Conservation (phyloP, 2,888 invertebrate species). For the Palloptera scutellata region DNA sequence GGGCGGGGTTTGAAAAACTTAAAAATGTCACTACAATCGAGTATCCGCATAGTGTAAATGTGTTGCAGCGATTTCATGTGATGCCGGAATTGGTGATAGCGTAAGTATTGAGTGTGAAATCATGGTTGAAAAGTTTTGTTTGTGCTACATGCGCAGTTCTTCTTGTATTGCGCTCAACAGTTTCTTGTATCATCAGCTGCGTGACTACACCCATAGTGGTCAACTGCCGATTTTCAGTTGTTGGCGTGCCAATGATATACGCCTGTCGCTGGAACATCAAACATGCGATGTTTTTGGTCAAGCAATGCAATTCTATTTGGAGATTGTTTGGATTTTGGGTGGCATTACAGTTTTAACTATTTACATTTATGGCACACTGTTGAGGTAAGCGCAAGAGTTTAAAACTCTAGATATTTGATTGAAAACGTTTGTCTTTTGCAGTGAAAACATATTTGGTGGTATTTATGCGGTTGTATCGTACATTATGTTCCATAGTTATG, state of each 20-base stretch:
- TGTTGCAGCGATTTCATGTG: slow-evolving; percentile 82
- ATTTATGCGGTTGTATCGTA: slow-evolving; percentile 75
- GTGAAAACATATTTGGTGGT: slow-evolving; percentile 78
- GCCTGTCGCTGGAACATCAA: slow-evolving; percentile 36
- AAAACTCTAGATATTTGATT: neutral
- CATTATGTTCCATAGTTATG: slow-evolving; percentile 84
- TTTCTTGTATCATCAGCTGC: slow-evolving; percentile 53
- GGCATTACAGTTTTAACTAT: slow-evolving; percentile 74
- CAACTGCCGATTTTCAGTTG: slow-evolving; percentile 49
- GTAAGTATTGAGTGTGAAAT: slow-evolving; percentile 45
- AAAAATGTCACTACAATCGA: slow-evolving; percentile 81
- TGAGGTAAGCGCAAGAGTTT: slow-evolving; percentile 67
- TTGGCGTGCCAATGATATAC: slow-evolving; percentile 43
- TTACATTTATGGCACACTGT: slow-evolving; percentile 72
- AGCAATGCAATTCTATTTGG: slow-evolving; percentile 83
- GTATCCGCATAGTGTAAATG: slow-evolving; percentile 82
- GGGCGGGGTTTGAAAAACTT: slow-evolving; percentile 70
- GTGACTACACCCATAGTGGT: slow-evolving; percentile 39
- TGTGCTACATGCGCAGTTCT: neutral
- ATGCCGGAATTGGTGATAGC: slow-evolving; percentile 78
- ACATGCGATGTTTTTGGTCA: slow-evolving; percentile 80
- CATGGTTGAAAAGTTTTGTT: neutral
- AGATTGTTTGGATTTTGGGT: slow-evolving; percentile 77
- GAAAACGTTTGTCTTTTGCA: slow-evolving; percentile 48
- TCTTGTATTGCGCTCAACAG: slow-evolving; percentile 40